Evolutionary conservation across 1,140 invertebrate genomes (phyloP), one percentile per base, ranked within the genome.

Genomic region (Hestina assimilis): DNA sequence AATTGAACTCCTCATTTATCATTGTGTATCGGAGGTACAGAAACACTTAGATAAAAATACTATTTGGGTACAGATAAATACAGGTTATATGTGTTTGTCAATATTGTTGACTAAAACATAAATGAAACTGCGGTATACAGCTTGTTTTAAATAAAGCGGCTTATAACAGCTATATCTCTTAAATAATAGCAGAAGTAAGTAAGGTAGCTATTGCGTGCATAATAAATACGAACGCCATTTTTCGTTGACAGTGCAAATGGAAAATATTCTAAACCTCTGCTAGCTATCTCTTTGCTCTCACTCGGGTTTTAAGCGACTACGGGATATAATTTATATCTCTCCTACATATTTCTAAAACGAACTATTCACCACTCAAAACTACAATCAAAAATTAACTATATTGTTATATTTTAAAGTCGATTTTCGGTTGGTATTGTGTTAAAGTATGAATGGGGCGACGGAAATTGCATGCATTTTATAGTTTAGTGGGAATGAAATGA

Each of bases 151-250:
- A 38, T 38, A 38, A 38, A 38, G 15, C 15, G 19, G 33, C 33
- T 48, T 48, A 48, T 38, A 56, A 48, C 42, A 38, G 52, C 29
- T 14, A 56, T 46, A 56, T 55, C 43, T 29, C 26, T 57, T 50
- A 47, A 59, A 50, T 59, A 42, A 60, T 60, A 48, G 23, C 58
- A 15, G 17, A 28, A 53, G 50, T 53, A 60, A 60, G 42, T 48
- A 48, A 56, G 57, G 48, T 43, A 14, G 42, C 31, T 31, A 59
- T 53, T 55, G 53, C 57, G 53, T 57, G 53, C 52, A 60, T 65
- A 60, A 66, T 71, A 71, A 71, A 71, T 71, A 68, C 45, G 46
- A 23, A 29, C 50, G 62, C 59, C 65, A 70, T 72, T 72, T 72
- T 68, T 68, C 59, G 66, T 68, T 60, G 66, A 72, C 69, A 68